Evolutionary conservation across 2,113 vertebrate genomes (phyloP), one percentile per base, ranked within the genome.

Genomic region (Microcebus jonahi): DNA sequence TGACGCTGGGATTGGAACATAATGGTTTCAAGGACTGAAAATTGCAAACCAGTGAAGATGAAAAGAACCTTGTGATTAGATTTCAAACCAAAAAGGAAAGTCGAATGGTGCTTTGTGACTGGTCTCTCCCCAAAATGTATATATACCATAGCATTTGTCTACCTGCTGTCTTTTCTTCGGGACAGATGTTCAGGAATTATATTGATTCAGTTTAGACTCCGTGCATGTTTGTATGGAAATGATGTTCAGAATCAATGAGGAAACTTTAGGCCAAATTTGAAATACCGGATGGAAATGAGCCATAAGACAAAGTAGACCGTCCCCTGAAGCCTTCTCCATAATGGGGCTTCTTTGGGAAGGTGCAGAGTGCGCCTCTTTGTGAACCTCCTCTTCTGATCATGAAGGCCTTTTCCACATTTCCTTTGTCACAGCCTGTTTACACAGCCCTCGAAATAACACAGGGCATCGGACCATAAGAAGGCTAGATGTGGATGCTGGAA

Each of bases 91-190:
- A 91, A 87, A 93, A 94, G 63, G 61, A 68, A 88, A 90, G 80
- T 86, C 88, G 27, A 80, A 70, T 20, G 80, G 96, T 90, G 93
- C 92, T 85, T 63, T 86, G 39, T 83, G 87, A 93, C 91, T 75
- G 82, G 50, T 67, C 75, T 88, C 57, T 83, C 76, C 84, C 89
- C 8, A 36, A 80, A 81, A 75, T 95, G 95, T 97, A 91, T 85
- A 86, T 85, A 97, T 77, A 87, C 80, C 84, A 0, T 91, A 94
- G 83, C 84, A 36, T 96, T 96, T 95, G 92, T 97, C 96, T 98
- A 88, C 96, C 96, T 97, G 96, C 96, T 98, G 96, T 92, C 89
- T 96, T 93, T 90, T 81, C 88, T 95, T 96, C 81, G 90, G 92
- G 97, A 97, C 96, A 92, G 73, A 71, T 76, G 85, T 97, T 96